These are phyloP conservation scores for Syrrhaptes paradoxus DNA, from an alignment of 2,113 vertebrate species.

Conservation along the genomic window DNA sequence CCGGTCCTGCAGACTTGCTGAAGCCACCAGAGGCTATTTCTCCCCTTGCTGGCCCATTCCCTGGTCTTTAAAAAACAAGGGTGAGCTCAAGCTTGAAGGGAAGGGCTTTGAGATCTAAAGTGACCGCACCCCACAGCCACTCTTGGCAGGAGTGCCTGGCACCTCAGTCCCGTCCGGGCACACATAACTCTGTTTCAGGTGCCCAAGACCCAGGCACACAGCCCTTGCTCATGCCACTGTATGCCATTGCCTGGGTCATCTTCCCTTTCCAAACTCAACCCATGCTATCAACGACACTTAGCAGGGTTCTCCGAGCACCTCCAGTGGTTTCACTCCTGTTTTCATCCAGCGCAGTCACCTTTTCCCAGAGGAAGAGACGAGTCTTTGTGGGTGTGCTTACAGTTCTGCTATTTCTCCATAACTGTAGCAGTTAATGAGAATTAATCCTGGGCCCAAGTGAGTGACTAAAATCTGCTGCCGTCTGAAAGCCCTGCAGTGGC, in stretches of 20 bases:
- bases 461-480: neutral
- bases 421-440: neutral
- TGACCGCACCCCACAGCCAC: neutral
- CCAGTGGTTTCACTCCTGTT: neutral
- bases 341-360: neutral
- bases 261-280: neutral
- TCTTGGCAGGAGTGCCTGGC: neutral
- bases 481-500: neutral
- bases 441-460: neutral
- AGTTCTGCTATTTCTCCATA: accelerated
- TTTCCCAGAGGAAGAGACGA: neutral
- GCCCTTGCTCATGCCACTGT: neutral
- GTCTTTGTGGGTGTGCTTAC: neutral
- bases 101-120: neutral
- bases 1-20: neutral
- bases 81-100: neutral
- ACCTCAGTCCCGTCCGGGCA: neutral
- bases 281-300: neutral
- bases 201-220: neutral
- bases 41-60: neutral
- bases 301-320: neutral
- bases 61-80: neutral
- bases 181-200: accelerated
- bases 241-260: neutral
- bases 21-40: neutral